These are phyloP conservation scores for Argyresthia goedartella DNA, from an alignment of 2,888 invertebrate species.

Conservation along the genomic window DNA sequence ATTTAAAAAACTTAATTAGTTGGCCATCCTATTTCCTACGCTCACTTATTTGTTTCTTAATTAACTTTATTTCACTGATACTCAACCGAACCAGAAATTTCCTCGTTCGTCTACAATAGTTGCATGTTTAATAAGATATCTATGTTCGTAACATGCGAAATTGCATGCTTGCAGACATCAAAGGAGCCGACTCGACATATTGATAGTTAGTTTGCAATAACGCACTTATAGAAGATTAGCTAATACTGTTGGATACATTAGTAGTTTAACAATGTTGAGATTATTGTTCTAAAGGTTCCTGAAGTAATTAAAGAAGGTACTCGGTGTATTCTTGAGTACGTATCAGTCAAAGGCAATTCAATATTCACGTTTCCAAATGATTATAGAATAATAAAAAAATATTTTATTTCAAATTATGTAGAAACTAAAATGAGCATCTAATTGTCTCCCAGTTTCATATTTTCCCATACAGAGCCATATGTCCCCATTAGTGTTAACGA, in stretches of 20 bases:
- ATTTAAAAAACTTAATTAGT: too few species aligned
- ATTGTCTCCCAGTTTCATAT: background rate
- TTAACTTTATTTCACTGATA: background rate
- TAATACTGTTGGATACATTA: background rate
- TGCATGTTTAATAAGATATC: background rate
- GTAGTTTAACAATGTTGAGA: background rate
- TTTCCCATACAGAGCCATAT: conserved; percentile 50
- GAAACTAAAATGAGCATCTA: too few species aligned
- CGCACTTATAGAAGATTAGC: background rate
- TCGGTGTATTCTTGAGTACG: too few species aligned
- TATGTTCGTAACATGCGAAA: conserved; percentile 2
- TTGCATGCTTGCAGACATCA: conserved; percentile 1
- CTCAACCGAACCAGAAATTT: background rate
- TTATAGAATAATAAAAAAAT: too few species aligned
- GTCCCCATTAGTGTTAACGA: conserved; percentile 61
- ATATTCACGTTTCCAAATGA: too few species aligned
- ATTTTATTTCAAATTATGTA: too few species aligned
- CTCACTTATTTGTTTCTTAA: too few species aligned
- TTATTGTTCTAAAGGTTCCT: too few species aligned
- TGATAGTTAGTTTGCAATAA: conserved; percentile 2
- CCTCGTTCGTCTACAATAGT: background rate
- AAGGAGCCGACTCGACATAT: background rate
- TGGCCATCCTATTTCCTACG: too few species aligned
- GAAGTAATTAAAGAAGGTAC: too few species aligned
- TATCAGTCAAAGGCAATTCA: too few species aligned